phyloP scores from a whole-genome alignment of 2,888 invertebrate species.

The Athalia cordata region DNA sequence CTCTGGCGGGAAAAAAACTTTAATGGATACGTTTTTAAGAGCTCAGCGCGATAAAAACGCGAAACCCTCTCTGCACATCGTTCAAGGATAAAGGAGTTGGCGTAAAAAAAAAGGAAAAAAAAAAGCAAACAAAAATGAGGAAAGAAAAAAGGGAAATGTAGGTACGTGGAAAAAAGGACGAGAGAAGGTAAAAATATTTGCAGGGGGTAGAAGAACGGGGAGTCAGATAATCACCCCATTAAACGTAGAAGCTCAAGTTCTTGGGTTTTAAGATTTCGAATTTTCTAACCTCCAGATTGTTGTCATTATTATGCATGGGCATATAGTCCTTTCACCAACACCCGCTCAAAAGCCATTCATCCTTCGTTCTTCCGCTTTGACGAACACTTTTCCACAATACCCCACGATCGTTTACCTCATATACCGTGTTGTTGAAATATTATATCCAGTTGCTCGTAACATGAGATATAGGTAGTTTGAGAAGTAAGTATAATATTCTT shows the following conservation, averaged over 20 bases:
- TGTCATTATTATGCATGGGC: neutral
- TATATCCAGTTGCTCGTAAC: no score
- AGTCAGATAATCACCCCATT: constrained; percentile 58
- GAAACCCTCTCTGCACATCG: constrained; percentile 27
- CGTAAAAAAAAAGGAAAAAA: neutral
- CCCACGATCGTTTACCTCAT: no score
- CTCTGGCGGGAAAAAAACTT: constrained; percentile 59
- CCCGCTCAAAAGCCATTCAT: constrained; percentile 47
- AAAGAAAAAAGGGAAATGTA: constrained; percentile 11
- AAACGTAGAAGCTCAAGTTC: constrained; percentile 36
- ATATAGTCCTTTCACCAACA: neutral
- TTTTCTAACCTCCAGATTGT: constrained; percentile 15
- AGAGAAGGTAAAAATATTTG: constrained; percentile 30
- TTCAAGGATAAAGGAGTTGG: constrained; percentile 25
- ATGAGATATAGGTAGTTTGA: no score
- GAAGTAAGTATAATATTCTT: no score
- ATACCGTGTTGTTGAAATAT: no score
- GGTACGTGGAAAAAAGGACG: constrained; percentile 37
- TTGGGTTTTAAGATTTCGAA: constrained; percentile 39
- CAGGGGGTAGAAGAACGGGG: constrained; percentile 50
- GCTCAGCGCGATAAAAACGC: constrained; percentile 38
- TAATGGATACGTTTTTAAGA: constrained; percentile 69
- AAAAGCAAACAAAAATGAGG: neutral
- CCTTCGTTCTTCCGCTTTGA: constrained; percentile 31
- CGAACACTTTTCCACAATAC: no score